These are phyloP conservation scores for Ormyrus labotus DNA, from an alignment of 2,888 invertebrate genomes.

Conservation along the genomic window DNA sequence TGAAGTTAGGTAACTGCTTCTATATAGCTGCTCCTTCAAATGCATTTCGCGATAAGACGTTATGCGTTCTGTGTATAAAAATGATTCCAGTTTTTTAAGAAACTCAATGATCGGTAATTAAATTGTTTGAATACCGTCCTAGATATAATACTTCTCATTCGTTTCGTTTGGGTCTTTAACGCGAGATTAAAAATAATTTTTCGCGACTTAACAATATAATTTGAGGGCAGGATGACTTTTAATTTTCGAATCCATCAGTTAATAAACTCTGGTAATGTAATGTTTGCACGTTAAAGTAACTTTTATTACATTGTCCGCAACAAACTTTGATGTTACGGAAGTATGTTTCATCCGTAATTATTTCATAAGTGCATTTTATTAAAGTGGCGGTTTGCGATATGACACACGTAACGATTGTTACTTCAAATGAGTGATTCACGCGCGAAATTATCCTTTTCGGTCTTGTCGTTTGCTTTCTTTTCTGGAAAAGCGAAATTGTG, in stretches of 20 bases:
- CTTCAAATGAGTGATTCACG: slow-evolving; percentile 34
- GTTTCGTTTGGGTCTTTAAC: too few relatives aligned
- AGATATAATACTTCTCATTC: too few relatives aligned
- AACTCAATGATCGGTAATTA: too few relatives aligned
- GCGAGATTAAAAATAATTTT: too few relatives aligned
- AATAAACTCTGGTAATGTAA: too few relatives aligned
- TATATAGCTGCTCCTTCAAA: not conserved
- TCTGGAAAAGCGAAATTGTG: not conserved
- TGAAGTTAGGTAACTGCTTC: slow-evolving; percentile 26
- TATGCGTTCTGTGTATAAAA: too few relatives aligned
- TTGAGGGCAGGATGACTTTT: too few relatives aligned
- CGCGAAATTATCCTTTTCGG: slow-evolving; percentile 1
- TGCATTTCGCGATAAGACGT: not conserved
- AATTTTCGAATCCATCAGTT: too few relatives aligned
- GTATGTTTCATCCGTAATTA: slow-evolving; percentile 39
- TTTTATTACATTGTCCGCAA: slow-evolving; percentile 10
- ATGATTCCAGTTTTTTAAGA: too few relatives aligned
- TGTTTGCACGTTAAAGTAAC: not conserved
- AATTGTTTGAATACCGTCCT: too few relatives aligned
- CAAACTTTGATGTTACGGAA: slow-evolving; percentile 23
- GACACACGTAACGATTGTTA: slow-evolving; percentile 30
- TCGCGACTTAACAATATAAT: too few relatives aligned
- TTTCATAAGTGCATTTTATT: slow-evolving; percentile 18
- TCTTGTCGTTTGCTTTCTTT: slow-evolving; percentile 7
- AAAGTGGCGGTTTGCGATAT: slow-evolving; percentile 31